Conservation (phyloP, 2,888 invertebrate genomes). For the Trypoxylon attenuatum region DNA sequence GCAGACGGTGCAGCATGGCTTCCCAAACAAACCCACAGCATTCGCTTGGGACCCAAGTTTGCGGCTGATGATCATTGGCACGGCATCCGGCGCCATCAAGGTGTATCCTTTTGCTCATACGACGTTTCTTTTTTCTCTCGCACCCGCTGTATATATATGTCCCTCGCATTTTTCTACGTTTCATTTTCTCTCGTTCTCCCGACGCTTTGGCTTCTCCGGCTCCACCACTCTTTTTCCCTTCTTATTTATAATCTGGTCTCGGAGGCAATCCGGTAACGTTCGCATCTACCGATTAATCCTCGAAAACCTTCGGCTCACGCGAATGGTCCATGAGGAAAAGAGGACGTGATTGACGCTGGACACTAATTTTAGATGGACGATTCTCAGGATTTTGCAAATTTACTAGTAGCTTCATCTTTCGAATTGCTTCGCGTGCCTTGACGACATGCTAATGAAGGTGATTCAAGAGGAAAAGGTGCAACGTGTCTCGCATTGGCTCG, state of each 20-base stretch:
- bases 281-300: constrained; percentile 39
- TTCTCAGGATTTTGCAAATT: constrained; percentile 20
- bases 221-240: constrained; percentile 18
- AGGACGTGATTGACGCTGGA: constrained; percentile 21
- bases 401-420: background rate
- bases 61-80: constrained; percentile 92
- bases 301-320: constrained; percentile 18
- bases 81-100: constrained; percentile 94
- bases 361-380: constrained; percentile 35
- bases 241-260: constrained; percentile 44
- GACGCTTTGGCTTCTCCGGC: too few species aligned
- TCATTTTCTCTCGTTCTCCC: constrained; percentile 22
- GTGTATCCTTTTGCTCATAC: constrained; percentile 78
- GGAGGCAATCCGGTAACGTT: constrained; percentile 32
- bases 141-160: constrained; percentile 68
- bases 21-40: constrained; percentile 96
- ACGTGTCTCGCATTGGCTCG: too few species aligned
- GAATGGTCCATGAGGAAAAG: constrained; percentile 5
- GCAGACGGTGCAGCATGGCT: constrained; percentile 97
- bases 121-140: constrained; percentile 12
- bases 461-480: too few species aligned
- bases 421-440: background rate
- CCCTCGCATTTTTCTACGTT: constrained; percentile 58
- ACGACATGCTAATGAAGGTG: too few species aligned
- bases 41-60: constrained; percentile 94